These are phyloP conservation scores for Mesoligia furuncula DNA, from an alignment of 2,888 invertebrate genomes.

Conservation along the genomic window DNA sequence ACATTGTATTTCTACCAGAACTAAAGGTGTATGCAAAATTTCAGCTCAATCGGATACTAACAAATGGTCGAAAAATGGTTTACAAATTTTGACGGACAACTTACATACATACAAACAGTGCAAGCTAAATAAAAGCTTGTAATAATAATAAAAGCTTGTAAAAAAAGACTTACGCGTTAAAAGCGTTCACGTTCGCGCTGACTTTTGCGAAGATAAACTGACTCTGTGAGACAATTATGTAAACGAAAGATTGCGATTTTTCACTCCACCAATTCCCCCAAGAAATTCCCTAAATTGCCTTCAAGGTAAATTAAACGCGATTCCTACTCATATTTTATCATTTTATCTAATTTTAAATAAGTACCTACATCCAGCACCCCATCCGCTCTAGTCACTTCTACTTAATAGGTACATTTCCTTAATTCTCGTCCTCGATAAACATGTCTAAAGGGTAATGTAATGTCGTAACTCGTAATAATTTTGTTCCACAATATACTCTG, in stretches of 20 bases:
- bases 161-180: no score
- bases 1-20: no score
- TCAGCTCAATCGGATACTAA: no score
- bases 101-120: no score
- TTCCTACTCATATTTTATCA: neutral
- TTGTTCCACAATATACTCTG: slow-evolving; percentile 61
- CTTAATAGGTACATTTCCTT: slow-evolving; percentile 38
- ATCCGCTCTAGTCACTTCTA: slow-evolving; percentile 45
- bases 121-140: no score
- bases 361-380: neutral
- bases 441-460: slow-evolving; percentile 66
- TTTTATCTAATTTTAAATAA: slow-evolving; percentile 9
- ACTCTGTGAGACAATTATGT: neutral
- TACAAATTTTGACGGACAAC: no score
- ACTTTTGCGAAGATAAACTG: neutral
- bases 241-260: neutral
- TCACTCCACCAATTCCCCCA: neutral
- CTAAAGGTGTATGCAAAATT: no score
- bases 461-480: slow-evolving; percentile 78
- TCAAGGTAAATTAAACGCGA: neutral
- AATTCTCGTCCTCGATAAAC: slow-evolving; percentile 59
- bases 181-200: no score
- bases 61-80: no score
- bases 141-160: no score
- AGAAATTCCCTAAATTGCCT: neutral